A percentile compares a stretch with the other conserved stretches of the same genome.
Conservation (phyloP, 2,113 vertebrate genomes). For the Tenrec ecaudatus region DNA sequence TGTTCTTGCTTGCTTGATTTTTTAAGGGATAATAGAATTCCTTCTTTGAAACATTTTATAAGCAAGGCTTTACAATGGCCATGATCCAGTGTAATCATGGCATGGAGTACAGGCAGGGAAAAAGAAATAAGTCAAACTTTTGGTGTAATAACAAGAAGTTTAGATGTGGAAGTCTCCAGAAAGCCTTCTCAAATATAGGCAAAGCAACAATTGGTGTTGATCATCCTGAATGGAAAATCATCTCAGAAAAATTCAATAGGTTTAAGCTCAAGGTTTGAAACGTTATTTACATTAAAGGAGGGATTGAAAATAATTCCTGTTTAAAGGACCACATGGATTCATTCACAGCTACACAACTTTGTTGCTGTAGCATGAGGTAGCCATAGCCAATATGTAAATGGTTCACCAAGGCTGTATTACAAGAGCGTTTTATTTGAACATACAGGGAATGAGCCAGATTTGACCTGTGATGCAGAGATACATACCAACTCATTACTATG, state of each 20-base stretch:
- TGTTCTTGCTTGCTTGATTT: too few relatives aligned
- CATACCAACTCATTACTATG: too few relatives aligned
- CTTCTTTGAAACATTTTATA: not conserved
- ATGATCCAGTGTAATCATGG: not conserved
- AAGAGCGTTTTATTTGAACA: constrained; percentile 25
- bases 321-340: not conserved
- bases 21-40: too few relatives aligned
- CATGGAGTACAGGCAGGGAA: not conserved
- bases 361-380: not conserved
- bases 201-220: not conserved
- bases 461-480: too few relatives aligned
- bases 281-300: not conserved
- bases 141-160: not conserved
- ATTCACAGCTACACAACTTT: not conserved
- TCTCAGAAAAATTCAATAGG: not conserved
- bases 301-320: not conserved
- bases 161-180: not conserved
- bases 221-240: not conserved
- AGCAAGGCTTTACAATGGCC: not conserved
- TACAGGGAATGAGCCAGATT: not conserved
- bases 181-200: not conserved
- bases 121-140: not conserved
- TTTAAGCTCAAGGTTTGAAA: not conserved
- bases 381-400: not conserved
- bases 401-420: not conserved